Percentiles rank a stretch among this genome's conserved stretches.
Conservation (phyloP, 2,888 invertebrate species). For the Microplitis deprimator region DNA sequence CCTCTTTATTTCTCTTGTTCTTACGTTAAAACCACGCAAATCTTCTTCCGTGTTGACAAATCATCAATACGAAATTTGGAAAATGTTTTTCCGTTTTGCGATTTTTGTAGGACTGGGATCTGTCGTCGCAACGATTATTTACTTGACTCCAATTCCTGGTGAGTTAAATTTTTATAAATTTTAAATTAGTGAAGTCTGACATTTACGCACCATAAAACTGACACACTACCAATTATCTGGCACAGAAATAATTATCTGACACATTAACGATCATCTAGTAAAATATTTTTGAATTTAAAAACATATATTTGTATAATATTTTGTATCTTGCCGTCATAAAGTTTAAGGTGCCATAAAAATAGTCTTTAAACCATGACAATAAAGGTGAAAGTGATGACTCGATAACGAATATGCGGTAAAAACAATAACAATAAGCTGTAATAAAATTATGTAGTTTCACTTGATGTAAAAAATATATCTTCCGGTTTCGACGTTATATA, state of each 20-base stretch:
- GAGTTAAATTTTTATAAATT: slow-evolving; percentile 26
- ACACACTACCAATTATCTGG: neutral
- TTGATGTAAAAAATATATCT: slow-evolving; percentile 28
- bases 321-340: neutral
- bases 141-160: slow-evolving; percentile 83
- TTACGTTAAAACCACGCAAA: neutral
- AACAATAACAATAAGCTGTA: slow-evolving; percentile 1
- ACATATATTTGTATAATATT: neutral
- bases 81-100: slow-evolving; percentile 76
- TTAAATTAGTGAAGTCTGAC: neutral
- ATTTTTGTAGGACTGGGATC: slow-evolving; percentile 78
- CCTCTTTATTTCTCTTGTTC: neutral
- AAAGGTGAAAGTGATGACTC: slow-evolving; percentile 45
- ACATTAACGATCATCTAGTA: neutral
- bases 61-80: slow-evolving; percentile 18
- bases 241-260: neutral
- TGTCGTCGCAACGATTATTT: slow-evolving; percentile 80
- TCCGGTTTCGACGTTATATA: neutral
- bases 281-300: neutral
- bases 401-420: slow-evolving; percentile 7
- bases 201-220: neutral
- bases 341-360: neutral
- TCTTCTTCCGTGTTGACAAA: neutral
- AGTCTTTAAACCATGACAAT: neutral
- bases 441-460: slow-evolving; percentile 26